These are phyloP conservation scores for Rotaria macrura DNA, from an alignment of 2,888 invertebrate species.

Conservation along the genomic window DNA sequence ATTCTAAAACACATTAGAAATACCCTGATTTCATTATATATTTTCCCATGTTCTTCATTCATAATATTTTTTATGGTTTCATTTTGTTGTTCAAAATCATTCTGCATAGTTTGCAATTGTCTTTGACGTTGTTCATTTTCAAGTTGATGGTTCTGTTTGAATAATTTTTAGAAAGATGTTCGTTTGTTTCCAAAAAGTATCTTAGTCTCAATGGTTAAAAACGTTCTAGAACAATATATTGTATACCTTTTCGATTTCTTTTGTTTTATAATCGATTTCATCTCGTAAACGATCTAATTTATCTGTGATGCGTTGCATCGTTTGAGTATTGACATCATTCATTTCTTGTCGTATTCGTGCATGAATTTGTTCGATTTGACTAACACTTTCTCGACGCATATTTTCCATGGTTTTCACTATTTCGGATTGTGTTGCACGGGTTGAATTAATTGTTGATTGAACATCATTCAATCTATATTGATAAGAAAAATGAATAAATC, in stretches of 20 bases:
- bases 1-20: neutral
- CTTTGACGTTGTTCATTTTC: slow-evolving; percentile 10
- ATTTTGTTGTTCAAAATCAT: neutral
- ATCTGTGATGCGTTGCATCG: neutral
- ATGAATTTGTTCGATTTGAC: neutral
- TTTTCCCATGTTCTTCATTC: neutral
- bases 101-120: neutral
- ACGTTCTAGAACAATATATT: no score
- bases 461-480: slow-evolving; percentile 36
- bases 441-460: slow-evolving; percentile 38
- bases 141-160: neutral
- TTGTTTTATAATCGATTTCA: neutral
- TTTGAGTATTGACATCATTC: neutral
- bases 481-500: neutral
- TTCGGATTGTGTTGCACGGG: neutral
- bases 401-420: neutral
- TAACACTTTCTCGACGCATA: slow-evolving; percentile 6
- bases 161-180: neutral
- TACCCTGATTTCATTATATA: slow-evolving; percentile 15
- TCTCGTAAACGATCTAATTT: slow-evolving; percentile 9
- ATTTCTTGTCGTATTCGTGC: neutral
- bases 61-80: neutral
- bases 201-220: no score
- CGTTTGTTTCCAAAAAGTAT: no score
- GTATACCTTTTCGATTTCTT: neutral